Evolutionary conservation across 2,797 vertebrate genomes (phyloP).

Genomic region (Pantherophis alleghaniensis): DNA sequence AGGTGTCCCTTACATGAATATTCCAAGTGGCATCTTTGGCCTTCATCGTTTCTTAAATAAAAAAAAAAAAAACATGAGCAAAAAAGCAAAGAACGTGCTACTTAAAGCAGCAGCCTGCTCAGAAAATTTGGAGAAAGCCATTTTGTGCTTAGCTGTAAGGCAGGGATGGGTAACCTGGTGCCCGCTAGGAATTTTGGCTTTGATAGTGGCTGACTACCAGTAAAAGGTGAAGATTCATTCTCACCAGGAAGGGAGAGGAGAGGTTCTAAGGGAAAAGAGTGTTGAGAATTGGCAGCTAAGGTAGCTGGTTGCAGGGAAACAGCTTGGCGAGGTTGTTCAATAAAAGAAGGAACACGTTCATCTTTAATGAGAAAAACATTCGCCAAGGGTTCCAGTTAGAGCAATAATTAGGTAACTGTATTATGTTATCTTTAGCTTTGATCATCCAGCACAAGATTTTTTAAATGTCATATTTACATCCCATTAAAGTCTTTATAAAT

Average conservation of each 20-base stretch:
- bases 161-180: background rate
- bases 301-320: background rate
- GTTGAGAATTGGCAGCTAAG: background rate
- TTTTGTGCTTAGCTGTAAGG: background rate
- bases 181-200: background rate
- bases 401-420: background rate
- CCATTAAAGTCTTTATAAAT: background rate
- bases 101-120: background rate
- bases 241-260: background rate
- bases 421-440: background rate
- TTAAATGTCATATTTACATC: background rate
- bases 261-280: background rate
- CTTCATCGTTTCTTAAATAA: background rate
- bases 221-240: background rate
- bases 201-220: background rate
- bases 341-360: background rate
- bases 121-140: background rate
- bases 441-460: background rate
- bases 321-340: background rate
- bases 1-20: background rate
- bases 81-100: background rate
- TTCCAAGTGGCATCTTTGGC: background rate
- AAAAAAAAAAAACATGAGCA: background rate
- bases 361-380: background rate
- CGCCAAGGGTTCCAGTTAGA: background rate